Percentiles rank a stretch among this genome's conserved stretches.
Evolutionary conservation across 2,888 invertebrate genomes (phyloP).

Genomic region (Bombylius major): DNA sequence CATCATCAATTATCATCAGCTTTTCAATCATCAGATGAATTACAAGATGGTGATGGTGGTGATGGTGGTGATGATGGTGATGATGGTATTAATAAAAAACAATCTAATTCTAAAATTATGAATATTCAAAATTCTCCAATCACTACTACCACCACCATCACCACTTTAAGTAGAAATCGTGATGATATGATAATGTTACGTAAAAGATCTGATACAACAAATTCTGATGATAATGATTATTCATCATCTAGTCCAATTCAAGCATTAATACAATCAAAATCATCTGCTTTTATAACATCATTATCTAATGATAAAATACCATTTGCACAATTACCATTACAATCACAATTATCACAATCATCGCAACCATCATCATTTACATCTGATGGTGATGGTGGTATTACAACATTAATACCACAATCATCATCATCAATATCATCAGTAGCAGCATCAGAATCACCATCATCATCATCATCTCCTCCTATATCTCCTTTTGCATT

Average conservation of each 20-base stretch:
- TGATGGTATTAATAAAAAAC: too few relatives aligned
- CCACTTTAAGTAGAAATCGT: not conserved
- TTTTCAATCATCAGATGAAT: not conserved
- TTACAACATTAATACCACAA: not conserved
- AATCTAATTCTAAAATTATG: too few relatives aligned
- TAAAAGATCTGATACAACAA: slow-evolving; percentile 9
- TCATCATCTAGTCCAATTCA: slow-evolving; percentile 17
- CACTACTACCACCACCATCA: not conserved
- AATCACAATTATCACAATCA: not conserved
- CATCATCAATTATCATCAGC: not conserved
- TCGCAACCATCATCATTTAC: not conserved
- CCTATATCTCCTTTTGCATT: too few relatives aligned
- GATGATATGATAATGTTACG: not conserved
- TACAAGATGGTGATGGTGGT: not conserved
- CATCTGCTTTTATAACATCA: slow-evolving; percentile 13
- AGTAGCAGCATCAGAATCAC: not conserved
- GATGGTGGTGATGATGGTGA: not conserved
- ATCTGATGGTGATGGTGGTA: not conserved
- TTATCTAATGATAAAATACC: slow-evolving; percentile 16
- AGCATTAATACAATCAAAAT: slow-evolving; percentile 8
- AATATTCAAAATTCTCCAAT: too few relatives aligned
- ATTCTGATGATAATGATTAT: slow-evolving; percentile 17
- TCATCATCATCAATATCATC: slow-evolving; percentile 1
- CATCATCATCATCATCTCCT: not conserved
- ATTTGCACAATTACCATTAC: slow-evolving; percentile 1